These are phyloP conservation scores for Neodiprion lecontei DNA, from an alignment of 1,140 invertebrate genomes.

Conservation along the genomic window DNA sequence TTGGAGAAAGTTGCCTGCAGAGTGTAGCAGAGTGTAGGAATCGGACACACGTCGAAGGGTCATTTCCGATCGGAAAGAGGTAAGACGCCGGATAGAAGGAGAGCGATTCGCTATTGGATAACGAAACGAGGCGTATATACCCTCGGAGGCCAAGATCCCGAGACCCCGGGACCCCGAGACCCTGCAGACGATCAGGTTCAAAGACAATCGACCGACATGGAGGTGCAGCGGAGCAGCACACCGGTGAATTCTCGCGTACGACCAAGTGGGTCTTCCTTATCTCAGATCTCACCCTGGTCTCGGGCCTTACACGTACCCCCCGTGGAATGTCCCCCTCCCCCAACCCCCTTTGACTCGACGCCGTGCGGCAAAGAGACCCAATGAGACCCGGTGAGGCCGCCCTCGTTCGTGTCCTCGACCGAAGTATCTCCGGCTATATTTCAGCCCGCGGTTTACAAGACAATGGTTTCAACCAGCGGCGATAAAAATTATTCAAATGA, in stretches of 20 bases:
- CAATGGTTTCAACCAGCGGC: slow-evolving; percentile 51
- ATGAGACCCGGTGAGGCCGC: neutral
- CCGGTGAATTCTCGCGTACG: slow-evolving; percentile 6
- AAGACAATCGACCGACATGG: neutral
- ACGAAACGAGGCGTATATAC: neutral
- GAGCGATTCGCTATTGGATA: slow-evolving; percentile 7
- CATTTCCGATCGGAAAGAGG: neutral
- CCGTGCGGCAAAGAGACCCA: slow-evolving; percentile 1
- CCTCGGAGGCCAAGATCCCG: neutral
- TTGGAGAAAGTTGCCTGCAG: neutral
- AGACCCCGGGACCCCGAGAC: neutral
- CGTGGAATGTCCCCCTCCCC: slow-evolving; percentile 38
- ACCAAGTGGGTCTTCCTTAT: slow-evolving; percentile 28
- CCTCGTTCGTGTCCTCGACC: slow-evolving; percentile 25
- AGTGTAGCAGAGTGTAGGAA: neutral
- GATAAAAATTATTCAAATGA: slow-evolving; percentile 55
- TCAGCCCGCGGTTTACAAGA: slow-evolving; percentile 51
- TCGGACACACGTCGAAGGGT: neutral
- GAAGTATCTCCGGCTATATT: slow-evolving; percentile 49
- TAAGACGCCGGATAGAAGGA: neutral
- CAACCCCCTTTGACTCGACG: slow-evolving; percentile 9
- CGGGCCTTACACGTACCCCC: slow-evolving; percentile 37
- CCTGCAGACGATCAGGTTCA: slow-evolving; percentile 3
- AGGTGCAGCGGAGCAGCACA: neutral
- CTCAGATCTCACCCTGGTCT: slow-evolving; percentile 38